Evolutionary conservation across 2,888 invertebrate genomes (phyloP).

Genomic region (Noctuana brunneofusca): DNA sequence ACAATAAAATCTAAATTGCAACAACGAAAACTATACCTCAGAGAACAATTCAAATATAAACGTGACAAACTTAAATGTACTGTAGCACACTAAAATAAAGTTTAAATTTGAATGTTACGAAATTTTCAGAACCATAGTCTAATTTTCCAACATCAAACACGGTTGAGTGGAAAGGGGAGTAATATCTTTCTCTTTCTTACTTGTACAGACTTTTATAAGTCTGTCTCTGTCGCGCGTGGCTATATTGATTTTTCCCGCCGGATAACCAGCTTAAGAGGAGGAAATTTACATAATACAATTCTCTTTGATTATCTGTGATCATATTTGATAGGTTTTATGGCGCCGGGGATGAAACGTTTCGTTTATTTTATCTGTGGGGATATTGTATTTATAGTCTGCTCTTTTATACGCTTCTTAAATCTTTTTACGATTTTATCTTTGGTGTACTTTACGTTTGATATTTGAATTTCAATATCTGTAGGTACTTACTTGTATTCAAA

Average conservation of each 20-base stretch:
- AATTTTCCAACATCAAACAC: slow-evolving; percentile 52
- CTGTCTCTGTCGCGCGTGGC: slow-evolving; percentile 45
- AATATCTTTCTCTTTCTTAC: slow-evolving; percentile 43
- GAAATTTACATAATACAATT: slow-evolving; percentile 63
- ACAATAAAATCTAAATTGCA: slow-evolving; percentile 25
- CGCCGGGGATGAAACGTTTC: slow-evolving; percentile 16
- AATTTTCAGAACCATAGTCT: slow-evolving; percentile 36
- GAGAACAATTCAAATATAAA: not conserved
- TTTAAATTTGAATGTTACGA: slow-evolving; percentile 17
- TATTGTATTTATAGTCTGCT: slow-evolving; percentile 5
- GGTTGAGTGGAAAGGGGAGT: slow-evolving; percentile 45
- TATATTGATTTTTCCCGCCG: slow-evolving; percentile 68
- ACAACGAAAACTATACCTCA: not conserved
- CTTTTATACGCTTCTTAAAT: not conserved
- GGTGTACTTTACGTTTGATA: not conserved
- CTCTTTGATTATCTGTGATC: slow-evolving; percentile 38
- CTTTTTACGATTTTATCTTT: slow-evolving; percentile 9
- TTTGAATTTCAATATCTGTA: not conserved
- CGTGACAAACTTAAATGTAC: not conserved
- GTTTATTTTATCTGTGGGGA: slow-evolving; percentile 24
- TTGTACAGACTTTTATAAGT: slow-evolving; percentile 3
- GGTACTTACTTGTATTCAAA: too few relatives aligned
- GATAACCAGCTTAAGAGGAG: slow-evolving; percentile 52
- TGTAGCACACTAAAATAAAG: not conserved
- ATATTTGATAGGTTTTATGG: slow-evolving; percentile 34